Base-by-base conservation (phyloP, 2,113 vertebrate genomes). In the Crotalus tigris region DNA sequence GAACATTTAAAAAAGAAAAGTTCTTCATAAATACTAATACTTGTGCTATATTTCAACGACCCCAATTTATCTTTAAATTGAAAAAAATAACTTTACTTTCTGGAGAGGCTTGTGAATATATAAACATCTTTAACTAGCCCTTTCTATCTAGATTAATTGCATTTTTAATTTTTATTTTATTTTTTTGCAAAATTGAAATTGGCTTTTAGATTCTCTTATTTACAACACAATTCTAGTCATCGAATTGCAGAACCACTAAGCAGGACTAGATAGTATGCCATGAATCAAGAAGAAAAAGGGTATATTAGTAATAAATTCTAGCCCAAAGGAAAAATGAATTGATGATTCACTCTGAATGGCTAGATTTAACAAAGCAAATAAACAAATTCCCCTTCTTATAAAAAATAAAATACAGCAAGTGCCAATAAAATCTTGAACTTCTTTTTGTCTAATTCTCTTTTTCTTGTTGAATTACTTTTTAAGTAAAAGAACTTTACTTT, bases 401-500 rank as follows among this genome's bases (percentile, higher is more conserved):
- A 96, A 96, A 96, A 21, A 55, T 90, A 85, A 89, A 94, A 93
- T 39, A 64, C 59, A 21, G 75, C 51, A 1, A 0, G 0, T 87
- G 91, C 29, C 86, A 88, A 69, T 93, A 85, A 21, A 92, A 69
- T 0, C 0, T 59, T 85, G 91, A 92, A 94, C 91, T 93, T 88
- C 85, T 93, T 88, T 94, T 93, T 88, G 94, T 93, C 95, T 91
- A 64, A 91, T 95, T 58, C 92, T 92, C 17, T 19, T 92, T 94
- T 88, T 91, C 44, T 90, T 58, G 92, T 88, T 93, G 88, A 94
- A 94, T 92, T 96, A 93, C 92, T 61, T 95, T 92, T 3, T 0
- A 13, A 93, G 49, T 51, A 57, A 51, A 55, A 94, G 92, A 91
- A 92, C 87, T 3, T 88, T 17, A 81, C 24, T 54, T 24, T 69